A percentile compares a stretch with the other conserved stretches of the same genome.
Conservation (phyloP, 2,888 invertebrate species). For the Taphrorychus bicolor region DNA sequence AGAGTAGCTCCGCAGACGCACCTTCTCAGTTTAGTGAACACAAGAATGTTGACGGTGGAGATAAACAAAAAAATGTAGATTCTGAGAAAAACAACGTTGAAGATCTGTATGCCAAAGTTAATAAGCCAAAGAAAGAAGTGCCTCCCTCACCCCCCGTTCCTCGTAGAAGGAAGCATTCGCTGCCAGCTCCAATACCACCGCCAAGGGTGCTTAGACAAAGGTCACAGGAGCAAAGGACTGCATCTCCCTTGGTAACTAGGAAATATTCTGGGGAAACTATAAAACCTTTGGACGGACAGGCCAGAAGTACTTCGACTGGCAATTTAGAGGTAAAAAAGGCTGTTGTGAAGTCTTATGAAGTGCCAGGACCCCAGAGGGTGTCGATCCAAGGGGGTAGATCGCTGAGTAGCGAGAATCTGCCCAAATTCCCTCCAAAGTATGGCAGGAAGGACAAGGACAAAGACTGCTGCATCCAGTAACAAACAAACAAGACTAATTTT, state of each 20-base stretch:
- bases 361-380: constrained; percentile 45
- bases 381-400: constrained; percentile 25
- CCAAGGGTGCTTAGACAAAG: constrained; percentile 51
- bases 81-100: background rate
- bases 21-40: background rate
- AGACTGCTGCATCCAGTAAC: constrained; percentile 55
- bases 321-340: constrained; percentile 46
- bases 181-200: constrained; percentile 11
- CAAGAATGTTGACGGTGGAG: background rate
- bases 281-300: constrained; percentile 21
- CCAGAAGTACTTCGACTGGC: constrained; percentile 44
- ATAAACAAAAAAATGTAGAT: no score
- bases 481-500: constrained; percentile 40
- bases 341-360: constrained; percentile 43
- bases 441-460: constrained; percentile 48
- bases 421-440: constrained; percentile 37
- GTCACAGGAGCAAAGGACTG: constrained; percentile 52
- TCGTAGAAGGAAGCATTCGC: constrained; percentile 40
- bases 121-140: constrained; percentile 38
- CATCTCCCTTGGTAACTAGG: constrained; percentile 46
- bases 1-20: constrained; percentile 16
- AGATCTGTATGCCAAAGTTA: constrained; percentile 41
- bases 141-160: constrained; percentile 48
- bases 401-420: constrained; percentile 32
- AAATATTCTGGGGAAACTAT: constrained; percentile 9